phyloP scores from a whole-genome alignment of 2,888 invertebrate species.

The Hemistola chrysoprasaria region DNA sequence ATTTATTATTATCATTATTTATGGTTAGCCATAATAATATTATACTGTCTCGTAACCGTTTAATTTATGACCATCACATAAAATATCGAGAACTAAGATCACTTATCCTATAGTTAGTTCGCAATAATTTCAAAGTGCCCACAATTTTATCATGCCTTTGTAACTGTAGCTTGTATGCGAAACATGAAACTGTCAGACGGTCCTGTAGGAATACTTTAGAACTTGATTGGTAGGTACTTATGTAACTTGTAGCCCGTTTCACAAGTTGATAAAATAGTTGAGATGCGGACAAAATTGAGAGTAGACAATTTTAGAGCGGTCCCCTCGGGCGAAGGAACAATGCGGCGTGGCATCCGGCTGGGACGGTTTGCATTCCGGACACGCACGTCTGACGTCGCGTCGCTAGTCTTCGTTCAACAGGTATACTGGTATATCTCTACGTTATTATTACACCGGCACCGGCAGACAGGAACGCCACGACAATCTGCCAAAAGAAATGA shows the following conservation, averaged over 20 bases:
- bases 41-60: too few relatives aligned
- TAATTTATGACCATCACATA: too few relatives aligned
- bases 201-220: neutral
- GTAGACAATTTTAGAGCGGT: slow-evolving; percentile 11
- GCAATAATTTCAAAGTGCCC: too few relatives aligned
- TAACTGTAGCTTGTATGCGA: too few relatives aligned
- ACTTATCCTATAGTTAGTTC: too few relatives aligned
- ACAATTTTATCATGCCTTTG: too few relatives aligned
- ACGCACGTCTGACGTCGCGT: slow-evolving; percentile 40
- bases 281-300: neutral
- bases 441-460: too few relatives aligned
- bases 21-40: too few relatives aligned
- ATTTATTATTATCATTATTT: too few relatives aligned
- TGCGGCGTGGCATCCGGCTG: slow-evolving; percentile 46
- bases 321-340: slow-evolving; percentile 18
- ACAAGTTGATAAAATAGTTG: slow-evolving; percentile 9
- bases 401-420: slow-evolving; percentile 44
- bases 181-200: neutral
- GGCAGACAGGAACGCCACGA: too few relatives aligned
- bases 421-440: slow-evolving; percentile 31
- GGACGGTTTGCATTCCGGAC: slow-evolving; percentile 54
- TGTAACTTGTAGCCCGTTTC: too few relatives aligned
- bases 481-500: neutral
- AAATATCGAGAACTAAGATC: too few relatives aligned
- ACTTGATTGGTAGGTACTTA: neutral